Evolutionary conservation across 2,888 invertebrate species (phyloP), one percentile per base, ranked within the genome.

Genomic region (Nomada flava): DNA sequence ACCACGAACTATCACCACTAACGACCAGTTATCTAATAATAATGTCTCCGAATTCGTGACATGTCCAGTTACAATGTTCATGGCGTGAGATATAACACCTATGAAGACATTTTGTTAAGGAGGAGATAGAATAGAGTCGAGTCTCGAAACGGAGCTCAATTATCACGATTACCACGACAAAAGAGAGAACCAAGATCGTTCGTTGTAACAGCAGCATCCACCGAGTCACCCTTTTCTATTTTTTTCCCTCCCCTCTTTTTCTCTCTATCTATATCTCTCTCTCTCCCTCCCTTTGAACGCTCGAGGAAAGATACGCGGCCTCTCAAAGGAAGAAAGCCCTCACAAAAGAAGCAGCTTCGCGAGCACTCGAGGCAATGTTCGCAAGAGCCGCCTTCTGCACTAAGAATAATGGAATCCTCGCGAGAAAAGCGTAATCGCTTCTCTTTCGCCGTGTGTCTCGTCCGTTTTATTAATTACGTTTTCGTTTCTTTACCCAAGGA

Each of bases 351-450:
- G 65, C 55, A 55, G 67, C 65, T 62, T 60, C 44, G 59, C 53
- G 74, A 75, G 50, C 47, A 76, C 82, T 72, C 57, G 44, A 79
- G 64, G 57, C 69, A 69, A 78, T 47, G 62, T 26, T 29, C 52
- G 74, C 50, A 44, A 63, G 76, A 71, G 62, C 73, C 62, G 75
- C 76, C 80, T 68, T 50, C 82, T 84, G 83, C 81, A 79, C 79
- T 82, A 83, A 88, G 86, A 87, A 88, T 63, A 70, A 64, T 89
- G 83, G 85, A 89, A 90, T 88, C 76, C 88, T 86, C 83, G 86
- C 72, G 80, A 82, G 71, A 78, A 82, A 69, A 76, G 79, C 65
- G 86, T 68, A 82, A 89, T 84, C 85, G 84, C 73, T 82, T 75
- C 86, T 79, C 76, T 26, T 26, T 53, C n/a, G 26, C 62, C 18